These are phyloP conservation scores for Pentalonia nigronervosa DNA, from an alignment of 1,140 invertebrate species.

Conservation along the genomic window DNA sequence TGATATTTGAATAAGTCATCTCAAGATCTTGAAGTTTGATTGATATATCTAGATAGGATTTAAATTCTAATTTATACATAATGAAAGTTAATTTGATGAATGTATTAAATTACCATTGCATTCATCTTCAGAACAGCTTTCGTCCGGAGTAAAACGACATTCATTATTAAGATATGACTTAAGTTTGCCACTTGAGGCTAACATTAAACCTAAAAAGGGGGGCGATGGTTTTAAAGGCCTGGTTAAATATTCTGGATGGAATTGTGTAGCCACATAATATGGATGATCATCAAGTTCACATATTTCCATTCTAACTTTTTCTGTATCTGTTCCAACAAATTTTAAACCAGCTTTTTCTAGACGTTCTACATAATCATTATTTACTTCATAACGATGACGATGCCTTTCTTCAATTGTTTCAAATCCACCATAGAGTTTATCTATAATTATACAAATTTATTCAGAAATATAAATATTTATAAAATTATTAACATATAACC, in stretches of 20 bases:
- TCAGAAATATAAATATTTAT: background rate
- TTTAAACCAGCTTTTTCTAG: constrained; percentile 85
- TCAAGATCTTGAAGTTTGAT: constrained; percentile 37
- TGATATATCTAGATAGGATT: constrained; percentile 32
- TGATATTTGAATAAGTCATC: background rate
- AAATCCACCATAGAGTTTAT: constrained; percentile 83
- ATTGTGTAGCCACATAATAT: constrained; percentile 96
- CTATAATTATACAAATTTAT: constrained; percentile 66
- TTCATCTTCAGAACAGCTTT: constrained; percentile 53
- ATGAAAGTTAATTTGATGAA: background rate
- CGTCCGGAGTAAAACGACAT: constrained; percentile 64
- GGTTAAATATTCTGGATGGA: constrained; percentile 97
- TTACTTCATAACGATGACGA: constrained; percentile 95
- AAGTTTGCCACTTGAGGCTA: constrained; percentile 83
- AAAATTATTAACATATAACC: background rate
- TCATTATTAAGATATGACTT: constrained; percentile 74
- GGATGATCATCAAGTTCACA: constrained; percentile 78
- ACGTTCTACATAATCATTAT: constrained; percentile 81
- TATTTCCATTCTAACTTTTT: constrained; percentile 85
- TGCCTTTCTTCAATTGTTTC: constrained; percentile 93
- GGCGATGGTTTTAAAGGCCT: constrained; percentile 92
- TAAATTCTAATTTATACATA: background rate
- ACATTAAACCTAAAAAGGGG: constrained; percentile 92
- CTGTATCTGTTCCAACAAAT: constrained; percentile 87
- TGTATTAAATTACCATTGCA: constrained; percentile 22